Evolutionary conservation across 2,888 invertebrate species (phyloP).

Genomic region (Aleiodes alternator): DNA sequence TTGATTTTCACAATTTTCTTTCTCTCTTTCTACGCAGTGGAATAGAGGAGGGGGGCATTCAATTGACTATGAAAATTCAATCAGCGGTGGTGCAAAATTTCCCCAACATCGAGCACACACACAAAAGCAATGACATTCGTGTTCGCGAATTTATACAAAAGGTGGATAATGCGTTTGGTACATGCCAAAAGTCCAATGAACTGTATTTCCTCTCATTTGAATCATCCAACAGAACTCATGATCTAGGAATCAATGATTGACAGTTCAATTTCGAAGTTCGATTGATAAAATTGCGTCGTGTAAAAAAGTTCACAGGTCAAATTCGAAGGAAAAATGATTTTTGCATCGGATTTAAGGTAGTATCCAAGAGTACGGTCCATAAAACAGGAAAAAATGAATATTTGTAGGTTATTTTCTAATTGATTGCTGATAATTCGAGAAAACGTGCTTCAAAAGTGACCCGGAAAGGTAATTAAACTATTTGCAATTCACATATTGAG

Average conservation of each 20-base stretch:
- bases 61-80: constrained; percentile 42
- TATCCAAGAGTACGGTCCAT: no score
- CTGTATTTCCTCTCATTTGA: constrained; percentile 2
- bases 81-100: constrained; percentile 30
- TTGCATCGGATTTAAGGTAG: no score
- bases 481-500: no score
- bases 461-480: no score
- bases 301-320: no score
- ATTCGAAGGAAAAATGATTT: no score
- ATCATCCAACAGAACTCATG: not conserved
- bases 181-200: constrained; percentile 17
- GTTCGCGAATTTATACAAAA: constrained; percentile 14
- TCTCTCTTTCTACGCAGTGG: no score
- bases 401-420: no score
- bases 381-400: no score
- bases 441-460: no score
- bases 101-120: constrained; percentile 6
- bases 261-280: not conserved
- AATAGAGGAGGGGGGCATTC: not conserved
- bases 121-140: not conserved
- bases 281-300: not conserved
- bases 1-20: constrained; percentile 28
- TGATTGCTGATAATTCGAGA: no score
- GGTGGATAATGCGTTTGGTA: constrained; percentile 19
- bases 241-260: not conserved